Percentiles rank a stretch among this genome's conserved stretches.
Evolutionary conservation across 2,797 vertebrate species (phyloP).

Genomic region (Aldrovandia affinis): DNA sequence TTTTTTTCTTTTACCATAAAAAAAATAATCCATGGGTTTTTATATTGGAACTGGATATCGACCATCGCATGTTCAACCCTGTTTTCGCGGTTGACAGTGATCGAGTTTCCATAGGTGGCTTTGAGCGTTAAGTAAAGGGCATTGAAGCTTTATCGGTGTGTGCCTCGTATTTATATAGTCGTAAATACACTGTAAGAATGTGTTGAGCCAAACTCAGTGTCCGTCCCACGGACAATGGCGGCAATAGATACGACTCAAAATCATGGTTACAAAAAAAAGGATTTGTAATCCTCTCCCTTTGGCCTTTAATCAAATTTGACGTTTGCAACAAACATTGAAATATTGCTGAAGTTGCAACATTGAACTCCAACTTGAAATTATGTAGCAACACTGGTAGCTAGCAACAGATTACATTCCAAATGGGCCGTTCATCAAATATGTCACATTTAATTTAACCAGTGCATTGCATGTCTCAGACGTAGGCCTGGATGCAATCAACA

Average conservation of each 20-base stretch:
- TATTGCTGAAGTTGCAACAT: background rate
- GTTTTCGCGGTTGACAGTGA: background rate
- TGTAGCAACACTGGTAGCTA: background rate
- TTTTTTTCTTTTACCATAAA: slow-evolving; percentile 23
- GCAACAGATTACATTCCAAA: background rate
- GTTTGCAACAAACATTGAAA: background rate
- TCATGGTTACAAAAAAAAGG: background rate
- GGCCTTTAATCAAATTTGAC: background rate
- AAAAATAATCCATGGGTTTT: background rate
- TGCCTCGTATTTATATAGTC: background rate
- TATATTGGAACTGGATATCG: background rate
- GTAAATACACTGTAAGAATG: background rate
- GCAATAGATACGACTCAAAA: background rate
- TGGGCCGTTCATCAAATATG: background rate
- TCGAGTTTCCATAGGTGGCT: background rate
- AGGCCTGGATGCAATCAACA: too few relatives aligned
- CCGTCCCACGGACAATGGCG: background rate
- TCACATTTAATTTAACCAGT: background rate
- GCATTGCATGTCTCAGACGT: too few relatives aligned
- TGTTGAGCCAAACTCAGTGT: background rate
- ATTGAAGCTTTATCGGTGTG: background rate
- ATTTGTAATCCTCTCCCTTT: background rate
- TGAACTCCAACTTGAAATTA: background rate
- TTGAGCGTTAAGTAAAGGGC: background rate
- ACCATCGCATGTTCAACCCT: background rate